Conservation (phyloP, 2,797 vertebrate genomes). For the Lagorchestes hirsutus region DNA sequence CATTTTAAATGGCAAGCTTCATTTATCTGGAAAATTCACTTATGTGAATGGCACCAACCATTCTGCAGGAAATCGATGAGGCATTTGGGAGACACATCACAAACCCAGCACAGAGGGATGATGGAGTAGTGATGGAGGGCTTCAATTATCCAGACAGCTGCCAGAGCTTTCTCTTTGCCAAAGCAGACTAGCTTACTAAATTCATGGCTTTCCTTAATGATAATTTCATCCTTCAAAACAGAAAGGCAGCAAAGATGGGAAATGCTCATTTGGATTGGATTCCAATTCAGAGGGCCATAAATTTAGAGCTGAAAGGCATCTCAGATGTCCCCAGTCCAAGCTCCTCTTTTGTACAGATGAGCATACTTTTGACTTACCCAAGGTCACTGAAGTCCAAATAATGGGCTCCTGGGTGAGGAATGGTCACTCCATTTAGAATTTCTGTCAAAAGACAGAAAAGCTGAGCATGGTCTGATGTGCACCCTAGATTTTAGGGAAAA, state of each 20-base stretch:
- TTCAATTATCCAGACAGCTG: not conserved
- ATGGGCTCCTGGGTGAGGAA: not conserved
- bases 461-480: not conserved
- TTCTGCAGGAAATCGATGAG: not conserved
- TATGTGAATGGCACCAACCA: not conserved
- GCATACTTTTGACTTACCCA: not conserved
- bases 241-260: not conserved
- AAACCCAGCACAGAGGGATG: not conserved
- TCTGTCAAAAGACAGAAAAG: not conserved
- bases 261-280: not conserved
- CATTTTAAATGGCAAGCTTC: not conserved
- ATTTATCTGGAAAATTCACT: conserved; percentile 2
- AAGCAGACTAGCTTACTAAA: not conserved
- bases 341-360: not conserved
- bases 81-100: not conserved
- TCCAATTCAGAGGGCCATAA: not conserved
- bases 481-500: not conserved
- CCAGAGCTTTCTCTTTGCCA: not conserved
- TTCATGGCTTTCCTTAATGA: not conserved
- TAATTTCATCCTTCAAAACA: not conserved
- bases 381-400: not conserved
- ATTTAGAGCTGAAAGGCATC: not conserved
- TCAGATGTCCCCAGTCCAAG: not conserved
- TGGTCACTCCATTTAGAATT: not conserved
- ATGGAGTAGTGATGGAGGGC: not conserved